phyloP scores from a whole-genome alignment of 2,888 invertebrate genomes.

The Synanthedon tipuliformis region DNA sequence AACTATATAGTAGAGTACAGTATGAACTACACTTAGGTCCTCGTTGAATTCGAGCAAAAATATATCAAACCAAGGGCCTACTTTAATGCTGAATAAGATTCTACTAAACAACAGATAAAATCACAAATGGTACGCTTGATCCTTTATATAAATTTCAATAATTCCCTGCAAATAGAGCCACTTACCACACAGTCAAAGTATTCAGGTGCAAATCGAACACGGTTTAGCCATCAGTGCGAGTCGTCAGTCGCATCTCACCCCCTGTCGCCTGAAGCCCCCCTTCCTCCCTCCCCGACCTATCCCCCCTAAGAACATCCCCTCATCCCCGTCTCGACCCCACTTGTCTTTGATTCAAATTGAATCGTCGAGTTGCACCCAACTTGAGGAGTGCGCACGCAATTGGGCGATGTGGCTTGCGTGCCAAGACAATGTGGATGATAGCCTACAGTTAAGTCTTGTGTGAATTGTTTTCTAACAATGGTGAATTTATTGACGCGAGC shows the following conservation, averaged over 20 bases:
- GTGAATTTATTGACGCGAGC: too few relatives aligned
- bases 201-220: conserved; percentile 65
- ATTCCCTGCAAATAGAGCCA: conserved; percentile 27
- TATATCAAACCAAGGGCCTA: too few relatives aligned
- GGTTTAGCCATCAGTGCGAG: conserved; percentile 61
- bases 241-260: conserved; percentile 36
- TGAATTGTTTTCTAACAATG: too few relatives aligned
- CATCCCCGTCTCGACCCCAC: conserved; percentile 5
- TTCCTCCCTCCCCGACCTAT: conserved; percentile 17
- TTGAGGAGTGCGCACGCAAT: conserved; percentile 41
- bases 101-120: too few relatives aligned
- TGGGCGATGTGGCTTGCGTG: conserved; percentile 36
- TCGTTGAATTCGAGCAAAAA: too few relatives aligned
- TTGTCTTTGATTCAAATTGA: conserved; percentile 53
- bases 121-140: too few relatives aligned
- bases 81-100: too few relatives aligned
- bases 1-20: too few relatives aligned
- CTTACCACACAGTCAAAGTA: conserved; percentile 13
- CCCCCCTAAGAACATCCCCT: conserved; percentile 2
- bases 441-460: too few relatives aligned
- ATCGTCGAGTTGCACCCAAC: conserved; percentile 45
- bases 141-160: too few relatives aligned
- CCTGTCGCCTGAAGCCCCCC: conserved; percentile 9
- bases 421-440: conserved; percentile 21
- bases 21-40: too few relatives aligned